These are phyloP conservation scores for Phalanger gymnotis DNA, from an alignment of 2,797 vertebrate genomes.

Conservation along the genomic window DNA sequence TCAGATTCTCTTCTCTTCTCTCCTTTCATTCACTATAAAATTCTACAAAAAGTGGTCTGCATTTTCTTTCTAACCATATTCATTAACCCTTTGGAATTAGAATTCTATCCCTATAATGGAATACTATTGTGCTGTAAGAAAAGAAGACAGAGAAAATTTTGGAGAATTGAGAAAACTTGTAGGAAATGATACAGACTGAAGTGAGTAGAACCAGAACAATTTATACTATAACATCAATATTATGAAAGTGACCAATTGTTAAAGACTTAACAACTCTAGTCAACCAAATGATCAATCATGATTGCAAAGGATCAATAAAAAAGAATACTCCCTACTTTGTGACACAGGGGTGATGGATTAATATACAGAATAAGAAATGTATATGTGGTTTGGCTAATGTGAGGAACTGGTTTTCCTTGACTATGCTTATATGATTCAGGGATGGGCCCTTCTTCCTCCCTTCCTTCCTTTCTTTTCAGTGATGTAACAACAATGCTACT, in stretches of 20 bases:
- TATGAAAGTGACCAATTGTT: not conserved
- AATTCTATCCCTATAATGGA: not conserved
- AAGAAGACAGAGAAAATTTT: not conserved
- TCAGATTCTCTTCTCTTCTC: not conserved
- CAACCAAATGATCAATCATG: not conserved
- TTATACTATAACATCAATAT: not conserved
- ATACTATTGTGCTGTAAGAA: not conserved
- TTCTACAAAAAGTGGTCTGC: not conserved
- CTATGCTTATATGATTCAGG: not conserved
- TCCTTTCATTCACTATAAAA: not conserved
- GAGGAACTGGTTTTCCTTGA: not conserved
- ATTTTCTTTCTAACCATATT: not conserved
- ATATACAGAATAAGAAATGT: not conserved
- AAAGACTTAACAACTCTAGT: not conserved
- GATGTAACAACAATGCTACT: no score
- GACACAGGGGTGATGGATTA: not conserved
- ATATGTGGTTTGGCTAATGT: not conserved
- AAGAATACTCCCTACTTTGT: not conserved
- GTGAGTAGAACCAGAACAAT: not conserved
- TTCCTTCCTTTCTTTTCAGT: no score
- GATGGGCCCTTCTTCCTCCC: not conserved
- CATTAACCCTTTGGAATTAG: not conserved
- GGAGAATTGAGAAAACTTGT: not conserved
- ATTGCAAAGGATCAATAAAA: not conserved
- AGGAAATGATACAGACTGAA: not conserved